Evolutionary conservation across 2,888 invertebrate species (phyloP).

Genomic region (Mellilla xanthometata): DNA sequence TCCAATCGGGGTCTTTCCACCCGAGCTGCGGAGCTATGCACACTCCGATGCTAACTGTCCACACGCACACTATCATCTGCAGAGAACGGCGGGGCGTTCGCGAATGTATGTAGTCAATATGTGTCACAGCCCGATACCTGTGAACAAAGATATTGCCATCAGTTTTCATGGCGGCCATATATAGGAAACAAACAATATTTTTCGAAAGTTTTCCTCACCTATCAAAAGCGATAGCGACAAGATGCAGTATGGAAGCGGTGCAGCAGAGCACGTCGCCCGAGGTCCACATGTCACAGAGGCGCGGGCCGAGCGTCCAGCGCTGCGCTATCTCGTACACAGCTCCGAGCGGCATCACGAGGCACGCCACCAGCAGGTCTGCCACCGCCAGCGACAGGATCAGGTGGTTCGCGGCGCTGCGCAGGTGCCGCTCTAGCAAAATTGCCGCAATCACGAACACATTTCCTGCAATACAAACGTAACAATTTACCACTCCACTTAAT

Average conservation of each 20-base stretch:
- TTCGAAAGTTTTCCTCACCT: slow-evolving; percentile 77
- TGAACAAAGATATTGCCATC: slow-evolving; percentile 24
- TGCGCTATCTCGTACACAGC: slow-evolving; percentile 90
- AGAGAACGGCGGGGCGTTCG: slow-evolving; percentile 89
- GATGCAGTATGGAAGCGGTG: slow-evolving; percentile 90
- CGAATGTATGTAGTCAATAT: slow-evolving; percentile 94
- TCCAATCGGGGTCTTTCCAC: slow-evolving; percentile 87
- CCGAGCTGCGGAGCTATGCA: slow-evolving; percentile 94
- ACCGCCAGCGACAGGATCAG: slow-evolving; percentile 95
- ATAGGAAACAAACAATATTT: no score
- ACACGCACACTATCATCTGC: slow-evolving; percentile 91
- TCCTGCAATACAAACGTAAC: slow-evolving; percentile 81
- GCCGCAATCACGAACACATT: slow-evolving; percentile 98
- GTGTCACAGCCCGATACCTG: slow-evolving; percentile 95
- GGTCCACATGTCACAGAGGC: slow-evolving; percentile 97
- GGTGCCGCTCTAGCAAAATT: slow-evolving; percentile 92
- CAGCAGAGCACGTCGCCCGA: slow-evolving; percentile 96
- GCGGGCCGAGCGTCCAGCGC: slow-evolving; percentile 93
- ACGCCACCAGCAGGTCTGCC: slow-evolving; percentile 95
- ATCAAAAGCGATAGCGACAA: slow-evolving; percentile 91
- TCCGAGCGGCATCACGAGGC: slow-evolving; percentile 89
- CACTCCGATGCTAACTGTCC: slow-evolving; percentile 92
- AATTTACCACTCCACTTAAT: no score
- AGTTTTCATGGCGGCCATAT: no score
- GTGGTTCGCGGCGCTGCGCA: slow-evolving; percentile 95